phyloP scores from a whole-genome alignment of 2,888 invertebrate species.

The Beris chalybata region DNA sequence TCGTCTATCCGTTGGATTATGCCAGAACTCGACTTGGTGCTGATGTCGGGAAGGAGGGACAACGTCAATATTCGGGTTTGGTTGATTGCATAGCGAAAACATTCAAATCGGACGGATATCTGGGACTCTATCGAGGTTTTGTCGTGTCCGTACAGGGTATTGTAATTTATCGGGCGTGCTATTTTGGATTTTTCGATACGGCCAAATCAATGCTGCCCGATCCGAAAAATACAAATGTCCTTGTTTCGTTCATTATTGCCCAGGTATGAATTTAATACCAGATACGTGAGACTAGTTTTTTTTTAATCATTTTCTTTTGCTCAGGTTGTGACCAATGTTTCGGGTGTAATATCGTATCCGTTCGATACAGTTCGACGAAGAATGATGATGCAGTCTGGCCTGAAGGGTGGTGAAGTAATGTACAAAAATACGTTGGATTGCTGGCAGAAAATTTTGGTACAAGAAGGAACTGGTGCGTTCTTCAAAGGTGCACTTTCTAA shows the following conservation, averaged over 20 bases:
- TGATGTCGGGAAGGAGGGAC: constrained; percentile 79
- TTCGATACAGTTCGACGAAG: constrained; percentile 94
- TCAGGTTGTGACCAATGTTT: constrained; percentile 72
- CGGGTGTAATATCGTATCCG: constrained; percentile 94
- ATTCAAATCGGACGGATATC: constrained; percentile 81
- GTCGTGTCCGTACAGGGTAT: constrained; percentile 94
- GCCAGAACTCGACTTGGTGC: constrained; percentile 86
- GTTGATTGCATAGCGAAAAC: constrained; percentile 85
- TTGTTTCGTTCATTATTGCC: constrained; percentile 92
- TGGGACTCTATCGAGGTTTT: constrained; percentile 90
- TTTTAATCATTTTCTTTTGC: neutral
- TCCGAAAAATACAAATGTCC: constrained; percentile 88
- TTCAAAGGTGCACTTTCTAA: constrained; percentile 98
- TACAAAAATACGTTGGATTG: constrained; percentile 94
- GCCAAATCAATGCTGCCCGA: constrained; percentile 92
- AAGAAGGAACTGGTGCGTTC: constrained; percentile 83
- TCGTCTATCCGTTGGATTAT: constrained; percentile 94
- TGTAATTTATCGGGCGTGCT: constrained; percentile 93
- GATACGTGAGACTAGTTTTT: no score
- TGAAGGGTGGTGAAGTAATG: constrained; percentile 75
- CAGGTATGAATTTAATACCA: constrained; percentile 59
- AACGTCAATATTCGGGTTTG: constrained; percentile 87
- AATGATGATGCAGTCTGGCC: constrained; percentile 99
- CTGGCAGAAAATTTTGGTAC: constrained; percentile 81
- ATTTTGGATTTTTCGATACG: constrained; percentile 96